A percentile compares a stretch with the other conserved stretches of the same genome.
Evolutionary conservation across 2,888 invertebrate species (phyloP).

Genomic region (Clunio marinus): DNA sequence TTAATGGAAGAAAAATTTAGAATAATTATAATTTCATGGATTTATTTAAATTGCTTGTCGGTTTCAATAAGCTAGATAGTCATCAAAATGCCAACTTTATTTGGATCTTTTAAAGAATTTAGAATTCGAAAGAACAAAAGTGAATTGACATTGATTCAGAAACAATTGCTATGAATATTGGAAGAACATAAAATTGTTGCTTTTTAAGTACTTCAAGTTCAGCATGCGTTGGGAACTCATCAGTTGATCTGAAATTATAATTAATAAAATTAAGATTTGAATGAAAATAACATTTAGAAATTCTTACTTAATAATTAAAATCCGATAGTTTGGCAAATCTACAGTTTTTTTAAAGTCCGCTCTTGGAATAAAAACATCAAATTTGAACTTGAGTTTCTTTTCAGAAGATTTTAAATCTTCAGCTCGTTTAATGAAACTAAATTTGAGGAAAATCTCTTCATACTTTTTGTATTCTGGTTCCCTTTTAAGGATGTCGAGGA

Average conservation of each 20-base stretch:
- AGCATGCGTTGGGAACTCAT: not conserved
- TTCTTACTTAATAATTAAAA: not conserved
- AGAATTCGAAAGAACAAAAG: not conserved
- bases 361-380: slow-evolving; percentile 15
- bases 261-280: no score
- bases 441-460: not conserved
- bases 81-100: no score
- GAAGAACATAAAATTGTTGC: not conserved
- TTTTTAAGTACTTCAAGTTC: not conserved
- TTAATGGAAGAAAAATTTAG: no score
- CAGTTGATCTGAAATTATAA: not conserved
- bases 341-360: slow-evolving; percentile 8
- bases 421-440: not conserved
- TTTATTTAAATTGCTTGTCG: no score
- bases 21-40: no score
- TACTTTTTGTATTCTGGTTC: not conserved
- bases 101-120: no score
- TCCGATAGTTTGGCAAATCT: not conserved
- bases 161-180: slow-evolving; percentile 17
- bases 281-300: no score
- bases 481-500: slow-evolving; percentile 12
- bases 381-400: not conserved
- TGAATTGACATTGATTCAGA: slow-evolving; percentile 10
- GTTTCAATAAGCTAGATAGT: no score
- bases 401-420: not conserved